Evolutionary conservation across 1,140 invertebrate genomes (phyloP), one percentile per base, ranked within the genome.

Genomic region (Helicorthomorpha holstii): DNA sequence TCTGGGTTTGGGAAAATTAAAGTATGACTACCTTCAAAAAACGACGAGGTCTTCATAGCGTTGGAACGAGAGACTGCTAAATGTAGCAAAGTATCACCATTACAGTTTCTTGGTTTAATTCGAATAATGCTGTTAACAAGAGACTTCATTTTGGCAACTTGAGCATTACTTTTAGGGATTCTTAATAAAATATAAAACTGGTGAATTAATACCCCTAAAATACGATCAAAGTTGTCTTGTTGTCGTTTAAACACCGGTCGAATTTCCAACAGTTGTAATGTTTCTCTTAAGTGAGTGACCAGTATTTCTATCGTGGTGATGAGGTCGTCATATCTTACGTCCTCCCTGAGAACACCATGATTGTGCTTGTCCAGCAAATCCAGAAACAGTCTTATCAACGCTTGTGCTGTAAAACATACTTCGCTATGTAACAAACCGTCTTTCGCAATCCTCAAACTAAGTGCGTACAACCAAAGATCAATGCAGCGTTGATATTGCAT

Each of bases 401-500:
- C 63, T 73, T 88, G 83, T 54, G 82, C 80, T 50, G 83, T 82
- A 61, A 83, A 82, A 63, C 84, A 84, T 16, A 84, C 83, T 69
- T 90, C 84, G 56, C 64, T 71, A 59, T 71, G 79, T 44, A 77
- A 68, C 56, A 76, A 72, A 21, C 79, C 80, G 70, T 83, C 83
- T 66, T 81, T 86, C 58, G 78, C 74, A 3, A 88, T 79, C 56
- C 83, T 72, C 49, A 85, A 76, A 64, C 86, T 76, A 19, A 91
- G 69, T 26, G 82, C 81, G 66, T 84, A 77, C 53, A 73, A 70
- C 86, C 86, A 91, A 19, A 91, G 68, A 67, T 87, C 81, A 53
- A 90, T 83, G 64, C 86, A 90, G 49, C 81, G 72, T 61, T 88
- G 83, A 67, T 86, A 84, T 54, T 83, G 77, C 53, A 85, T 68